Conservation (phyloP, 2,113 vertebrate species). For the Thinocorus orbignyianus region DNA sequence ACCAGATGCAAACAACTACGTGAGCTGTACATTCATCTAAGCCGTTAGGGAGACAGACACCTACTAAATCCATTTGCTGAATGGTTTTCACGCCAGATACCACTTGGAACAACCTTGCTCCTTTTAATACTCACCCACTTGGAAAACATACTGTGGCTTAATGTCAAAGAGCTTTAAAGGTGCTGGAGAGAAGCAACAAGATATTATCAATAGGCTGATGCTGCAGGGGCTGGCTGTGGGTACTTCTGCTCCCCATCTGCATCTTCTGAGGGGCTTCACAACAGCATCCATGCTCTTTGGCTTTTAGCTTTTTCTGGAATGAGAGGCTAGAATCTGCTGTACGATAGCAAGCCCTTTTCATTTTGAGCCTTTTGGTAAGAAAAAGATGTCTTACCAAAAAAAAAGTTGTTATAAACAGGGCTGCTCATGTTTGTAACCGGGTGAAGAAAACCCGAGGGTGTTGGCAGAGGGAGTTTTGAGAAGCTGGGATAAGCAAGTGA, state of each 20-base stretch:
- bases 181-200: background rate
- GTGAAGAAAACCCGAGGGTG: background rate
- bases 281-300: background rate
- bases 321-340: background rate
- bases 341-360: background rate
- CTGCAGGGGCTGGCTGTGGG: rapidly evolving
- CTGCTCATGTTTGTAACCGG: background rate
- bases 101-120: background rate
- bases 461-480: background rate
- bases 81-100: background rate
- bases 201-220: background rate
- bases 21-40: background rate
- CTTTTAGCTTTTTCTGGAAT: background rate
- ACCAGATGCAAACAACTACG: rapidly evolving
- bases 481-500: background rate
- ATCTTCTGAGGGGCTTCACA: rapidly evolving
- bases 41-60: background rate
- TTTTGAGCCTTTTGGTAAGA: background rate
- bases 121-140: background rate
- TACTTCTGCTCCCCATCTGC: background rate
- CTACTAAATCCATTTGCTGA: background rate
- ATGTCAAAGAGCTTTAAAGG: background rate
- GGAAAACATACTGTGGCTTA: background rate
- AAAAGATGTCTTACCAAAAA: background rate
- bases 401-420: background rate